A percentile compares a stretch with the other conserved stretches of the same genome.
These are phyloP conservation scores for Drosophila glabriapex DNA, from an alignment of 2,888 invertebrate genomes.

Conservation along the genomic window DNA sequence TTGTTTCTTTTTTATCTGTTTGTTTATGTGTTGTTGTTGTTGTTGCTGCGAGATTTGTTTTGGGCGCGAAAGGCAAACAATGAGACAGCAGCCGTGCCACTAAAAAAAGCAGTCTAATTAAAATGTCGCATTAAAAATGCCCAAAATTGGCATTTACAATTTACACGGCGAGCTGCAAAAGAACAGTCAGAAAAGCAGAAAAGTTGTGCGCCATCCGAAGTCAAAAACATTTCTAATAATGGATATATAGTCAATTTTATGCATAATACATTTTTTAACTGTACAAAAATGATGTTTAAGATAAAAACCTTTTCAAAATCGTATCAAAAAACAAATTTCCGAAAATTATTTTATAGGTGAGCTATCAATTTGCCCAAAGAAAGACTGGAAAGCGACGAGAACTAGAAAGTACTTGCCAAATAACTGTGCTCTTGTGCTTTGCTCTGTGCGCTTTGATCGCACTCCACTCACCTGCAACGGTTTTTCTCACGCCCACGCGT, in stretches of 20 bases:
- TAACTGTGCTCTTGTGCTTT: slow-evolving; percentile 17
- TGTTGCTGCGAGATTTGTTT: slow-evolving; percentile 41
- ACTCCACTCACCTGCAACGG: not conserved
- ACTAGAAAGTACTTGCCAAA: slow-evolving; percentile 11
- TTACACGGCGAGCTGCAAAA: slow-evolving; percentile 1
- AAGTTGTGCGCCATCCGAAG: not conserved
- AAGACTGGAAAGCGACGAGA: slow-evolving; percentile 1
- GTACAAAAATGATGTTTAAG: not conserved
- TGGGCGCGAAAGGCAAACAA: slow-evolving; percentile 24
- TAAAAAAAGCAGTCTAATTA: slow-evolving; percentile 73
- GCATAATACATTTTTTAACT: not conserved
- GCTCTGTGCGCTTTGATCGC: slow-evolving; percentile 7
- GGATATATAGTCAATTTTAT: not conserved
- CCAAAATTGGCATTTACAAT: slow-evolving; percentile 61
- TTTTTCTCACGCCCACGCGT: slow-evolving; percentile 64
- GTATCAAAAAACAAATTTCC: not conserved
- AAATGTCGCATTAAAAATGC: slow-evolving; percentile 60
- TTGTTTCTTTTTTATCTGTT: slow-evolving; percentile 14
- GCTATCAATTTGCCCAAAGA: not conserved
- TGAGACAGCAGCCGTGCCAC: not conserved
- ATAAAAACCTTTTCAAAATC: not conserved
- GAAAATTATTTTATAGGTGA: not conserved
- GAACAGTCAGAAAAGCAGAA: not conserved
- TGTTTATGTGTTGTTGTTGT: slow-evolving; percentile 6
- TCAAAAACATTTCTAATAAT: not conserved